Conservation (phyloP, 2,888 invertebrate species). For the Gastrophysa polygoni region DNA sequence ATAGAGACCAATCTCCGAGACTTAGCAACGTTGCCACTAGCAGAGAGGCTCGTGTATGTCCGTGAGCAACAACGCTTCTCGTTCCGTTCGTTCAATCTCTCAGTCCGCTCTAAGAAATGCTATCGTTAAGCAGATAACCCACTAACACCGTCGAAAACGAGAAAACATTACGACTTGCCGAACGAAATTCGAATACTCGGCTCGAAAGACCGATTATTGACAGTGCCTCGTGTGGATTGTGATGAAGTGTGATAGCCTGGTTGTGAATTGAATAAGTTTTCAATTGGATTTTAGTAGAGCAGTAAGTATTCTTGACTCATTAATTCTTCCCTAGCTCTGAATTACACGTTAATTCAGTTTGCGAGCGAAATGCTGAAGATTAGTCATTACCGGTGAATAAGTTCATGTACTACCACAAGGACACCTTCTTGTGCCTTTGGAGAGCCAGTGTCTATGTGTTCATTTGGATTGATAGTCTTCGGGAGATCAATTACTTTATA, state of each 20-base stretch:
- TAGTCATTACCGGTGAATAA: no score
- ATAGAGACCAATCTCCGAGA: background rate
- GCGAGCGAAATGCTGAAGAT: no score
- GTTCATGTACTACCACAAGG: no score
- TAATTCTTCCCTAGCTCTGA: no score
- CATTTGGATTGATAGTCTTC: no score
- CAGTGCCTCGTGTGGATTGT: background rate
- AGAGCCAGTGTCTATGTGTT: no score
- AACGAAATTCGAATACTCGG: background rate
- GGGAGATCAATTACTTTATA: no score
- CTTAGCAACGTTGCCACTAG: constrained; percentile 13
- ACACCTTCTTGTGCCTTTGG: no score
- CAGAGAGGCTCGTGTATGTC: constrained; percentile 26
- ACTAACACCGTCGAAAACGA: background rate
- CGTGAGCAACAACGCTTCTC: constrained; percentile 15
- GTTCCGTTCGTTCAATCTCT: constrained; percentile 16
- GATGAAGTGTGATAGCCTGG: constrained; percentile 3
- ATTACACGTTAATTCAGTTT: no score
- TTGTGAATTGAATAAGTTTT: constrained; percentile 7
- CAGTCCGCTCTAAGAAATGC: constrained; percentile 17
- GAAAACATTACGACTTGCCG: background rate
- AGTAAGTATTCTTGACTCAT: no score
- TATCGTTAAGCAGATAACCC: constrained; percentile 1
- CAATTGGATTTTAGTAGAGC: constrained; percentile 31
- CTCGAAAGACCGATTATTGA: background rate